Percentiles rank a stretch among this genome's conserved stretches.
phyloP scores from a whole-genome alignment of 2,888 invertebrate species.

The Scaptomyza polygonia region DNA sequence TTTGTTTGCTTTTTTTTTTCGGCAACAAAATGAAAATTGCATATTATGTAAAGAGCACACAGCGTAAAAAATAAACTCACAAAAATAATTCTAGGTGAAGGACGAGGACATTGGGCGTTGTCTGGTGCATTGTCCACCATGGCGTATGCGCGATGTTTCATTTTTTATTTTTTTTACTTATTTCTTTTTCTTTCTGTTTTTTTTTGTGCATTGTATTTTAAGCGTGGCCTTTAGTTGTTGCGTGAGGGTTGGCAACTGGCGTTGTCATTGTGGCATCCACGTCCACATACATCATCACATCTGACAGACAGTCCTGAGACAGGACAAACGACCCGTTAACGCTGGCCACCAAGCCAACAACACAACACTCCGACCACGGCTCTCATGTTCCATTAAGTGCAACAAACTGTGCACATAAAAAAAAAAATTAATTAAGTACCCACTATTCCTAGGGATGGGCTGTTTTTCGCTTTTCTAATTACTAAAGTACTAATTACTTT shows the following conservation, averaged over 20 bases:
- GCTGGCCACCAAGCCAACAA: conserved; percentile 27
- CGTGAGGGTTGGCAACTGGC: conserved; percentile 44
- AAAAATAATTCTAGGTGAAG: conserved; percentile 83
- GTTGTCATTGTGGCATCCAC: conserved; percentile 52
- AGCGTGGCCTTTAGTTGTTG: conserved; percentile 45
- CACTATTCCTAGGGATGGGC: conserved; percentile 40
- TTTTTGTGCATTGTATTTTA: conserved; percentile 66
- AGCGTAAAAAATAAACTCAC: conserved; percentile 55
- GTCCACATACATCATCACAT: conserved; percentile 72
- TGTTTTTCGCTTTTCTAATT: conserved; percentile 6
- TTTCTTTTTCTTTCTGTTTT: conserved; percentile 24
- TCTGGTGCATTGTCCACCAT: conserved; percentile 35
- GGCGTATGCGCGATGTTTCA: conserved; percentile 56
- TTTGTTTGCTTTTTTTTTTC: conserved; percentile 55
- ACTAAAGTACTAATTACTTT: neutral
- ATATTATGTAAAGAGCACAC: conserved; percentile 78
- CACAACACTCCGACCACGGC: conserved; percentile 18
- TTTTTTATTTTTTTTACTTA: conserved; percentile 32
- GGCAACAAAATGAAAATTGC: conserved; percentile 75
- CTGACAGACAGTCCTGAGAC: conserved; percentile 68
- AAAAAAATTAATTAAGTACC: conserved; percentile 60
- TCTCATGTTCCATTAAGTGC: conserved; percentile 75
- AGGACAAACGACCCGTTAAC: conserved; percentile 42
- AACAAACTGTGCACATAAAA: conserved; percentile 67
- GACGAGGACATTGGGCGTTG: conserved; percentile 70